Evolutionary conservation across 2,888 invertebrate species (phyloP), one percentile per base, ranked within the genome.

Genomic region (Corythucha ciliata): DNA sequence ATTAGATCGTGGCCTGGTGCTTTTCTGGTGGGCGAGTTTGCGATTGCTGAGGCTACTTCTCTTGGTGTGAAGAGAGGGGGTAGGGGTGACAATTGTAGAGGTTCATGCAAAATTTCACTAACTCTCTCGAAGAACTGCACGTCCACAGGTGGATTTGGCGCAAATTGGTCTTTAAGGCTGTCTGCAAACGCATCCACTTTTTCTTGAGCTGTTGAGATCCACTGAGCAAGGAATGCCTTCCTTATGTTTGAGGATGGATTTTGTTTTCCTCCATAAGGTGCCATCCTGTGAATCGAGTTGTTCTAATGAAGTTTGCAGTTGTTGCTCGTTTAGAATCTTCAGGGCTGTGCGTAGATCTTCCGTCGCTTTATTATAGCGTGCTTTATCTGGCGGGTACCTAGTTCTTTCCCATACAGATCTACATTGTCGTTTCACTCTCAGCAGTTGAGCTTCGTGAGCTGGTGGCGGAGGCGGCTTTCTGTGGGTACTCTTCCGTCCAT

Each of bases 351-450:
- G 3, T 2, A 44, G 16, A 2, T 44, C 27, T 21, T 27, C n/a
- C 4, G 44, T 44, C 16, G 44, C 27, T 14, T 3, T 29, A 21
- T 27, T 29, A 14, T 18, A 27, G 10, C n/a, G 14, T 14, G 29
- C 16, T 44, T 44, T 44, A 27, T 44, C 18, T 4, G 14, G n/a
- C 2, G 44, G 44, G 4, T 44, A 29, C 10, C 18, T 20, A 10
- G 27, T 44, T 10, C 10, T 26, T 29, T 14, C 32, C 45, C 45
- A 45, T 16, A 18, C 32, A 12, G 10, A 12, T 18, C 12, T n/a
- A 20, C 45, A 45, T 18, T 45, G 45, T 4, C 24, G 18, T 16
- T 45, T 32, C n/a, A 45, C 45, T 27, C 24, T 27, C 12, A 32
- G 12, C 12, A 45, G 21, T 4, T 21, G 18, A 18, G 18, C 32